Percentiles rank a stretch among this genome's conserved stretches.
These are phyloP conservation scores for Drosophila affinis DNA, from an alignment of 2,888 invertebrate species.

Conservation along the genomic window DNA sequence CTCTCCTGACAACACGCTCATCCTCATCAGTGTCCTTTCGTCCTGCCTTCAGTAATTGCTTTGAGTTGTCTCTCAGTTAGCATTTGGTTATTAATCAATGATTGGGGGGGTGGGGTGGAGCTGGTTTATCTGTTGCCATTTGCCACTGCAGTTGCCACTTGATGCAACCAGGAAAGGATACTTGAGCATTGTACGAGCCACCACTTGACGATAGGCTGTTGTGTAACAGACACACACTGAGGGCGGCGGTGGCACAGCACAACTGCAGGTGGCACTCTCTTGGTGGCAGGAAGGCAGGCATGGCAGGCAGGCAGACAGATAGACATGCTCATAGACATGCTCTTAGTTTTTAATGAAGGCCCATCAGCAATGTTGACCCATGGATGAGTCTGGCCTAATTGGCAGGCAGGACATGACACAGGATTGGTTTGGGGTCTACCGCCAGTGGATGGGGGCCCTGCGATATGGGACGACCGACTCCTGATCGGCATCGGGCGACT, in stretches of 20 bases:
- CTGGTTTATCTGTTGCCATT: not conserved
- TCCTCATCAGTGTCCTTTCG: no score
- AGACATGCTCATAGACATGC: slow-evolving; percentile 6
- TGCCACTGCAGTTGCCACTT: slow-evolving; percentile 21
- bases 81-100: not conserved
- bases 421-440: not conserved
- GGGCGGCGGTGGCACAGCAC: no score
- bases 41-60: not conserved
- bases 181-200: slow-evolving; percentile 42
- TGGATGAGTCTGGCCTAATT: slow-evolving; percentile 21
- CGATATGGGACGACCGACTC: not conserved
- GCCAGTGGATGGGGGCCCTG: not conserved
- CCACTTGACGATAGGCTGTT: slow-evolving; percentile 44
- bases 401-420: not conserved
- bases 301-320: not conserved
- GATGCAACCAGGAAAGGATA: slow-evolving; percentile 25
- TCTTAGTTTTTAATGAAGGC: slow-evolving; percentile 68
- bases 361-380: not conserved
- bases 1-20: no score
- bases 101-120: not conserved
- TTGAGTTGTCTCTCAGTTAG: no score
- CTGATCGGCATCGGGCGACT: not conserved
- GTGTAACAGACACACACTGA: not conserved
- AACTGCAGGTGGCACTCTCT: no score
- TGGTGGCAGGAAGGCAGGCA: no score